Base-by-base conservation (phyloP, 1,140 invertebrate species). In the Colletes latitarsis region DNA sequence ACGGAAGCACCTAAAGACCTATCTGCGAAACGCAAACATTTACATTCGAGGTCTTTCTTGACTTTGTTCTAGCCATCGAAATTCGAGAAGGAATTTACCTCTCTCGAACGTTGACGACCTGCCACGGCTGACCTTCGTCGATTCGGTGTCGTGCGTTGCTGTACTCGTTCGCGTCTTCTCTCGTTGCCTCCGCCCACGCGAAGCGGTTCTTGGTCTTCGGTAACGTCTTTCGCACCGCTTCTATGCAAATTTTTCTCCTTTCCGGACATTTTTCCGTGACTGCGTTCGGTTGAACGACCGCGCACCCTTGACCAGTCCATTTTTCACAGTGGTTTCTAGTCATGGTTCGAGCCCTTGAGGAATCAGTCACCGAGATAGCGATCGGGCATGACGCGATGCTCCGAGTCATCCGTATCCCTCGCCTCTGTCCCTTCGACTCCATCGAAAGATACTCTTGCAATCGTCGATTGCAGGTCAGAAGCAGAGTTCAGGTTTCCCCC, bases 331-430 rank as follows among this genome's bases (percentile, higher is more conserved):
- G 30, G 14, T 30, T 63, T 63, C 60, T 63, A 63, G 60, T 41
- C 60, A 41, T 6, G 17, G 60, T 63, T 63, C 60, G 39, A 63
- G 60, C 15, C 60, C 60, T 17, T 15, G 14, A 30, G 60, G 39
- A 41, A 63, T 63, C 60, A 63, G 60, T 63, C 60, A 63, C 60
- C 14, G 60, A 30, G 60, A 63, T 63, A 63, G 15, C 30, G 30
- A 63, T 63, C 60, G 30, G 30, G 4, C 60, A 41, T 63, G 60
- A 63, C 60, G 39, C 60, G 30, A 6, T 41, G 17, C 30, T 17
- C 30, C 30, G 60, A 63, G 60, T 63, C 30, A 63, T 63, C 60
- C 60, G 9, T 58, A 60, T 0, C 6, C n/a, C n/a, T 3, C 17
- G 4, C 55, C 55, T 63, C 60, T 39, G 39, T 30, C 30, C 60